Base-by-base conservation (phyloP, 1,140 invertebrate genomes). In the Teleopsis dalmanni region DNA sequence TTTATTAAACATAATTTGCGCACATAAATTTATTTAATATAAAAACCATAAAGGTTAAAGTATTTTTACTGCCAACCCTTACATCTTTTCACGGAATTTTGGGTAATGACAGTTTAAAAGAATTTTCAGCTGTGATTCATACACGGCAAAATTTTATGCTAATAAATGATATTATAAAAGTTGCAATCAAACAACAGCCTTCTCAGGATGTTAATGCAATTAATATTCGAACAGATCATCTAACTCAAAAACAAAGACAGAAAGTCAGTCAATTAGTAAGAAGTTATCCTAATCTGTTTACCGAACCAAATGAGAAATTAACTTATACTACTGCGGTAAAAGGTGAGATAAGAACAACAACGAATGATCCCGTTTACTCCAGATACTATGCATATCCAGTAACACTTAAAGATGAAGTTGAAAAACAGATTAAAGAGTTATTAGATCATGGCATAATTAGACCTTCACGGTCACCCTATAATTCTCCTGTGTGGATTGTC, bases 391-490 rank as follows among this genome's bases (percentile, higher is more conserved):
- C 54, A 26, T 57, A 60, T 38, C 56, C 57, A 0, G 44, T 52
- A 26, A 18, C 51, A 10, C 46, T 57, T 14, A 54, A 55, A 48
- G 6, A 41, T n/a, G 58, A 59, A 54, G 47, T 65, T 13, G 43
- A 58, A 16, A 48, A 49, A 10, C 58, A 66, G 51, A 58, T 65
- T 4, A 34, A 57, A 49, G 55, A 60, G 51, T 29, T 64, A 14
- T 22, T 62, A 7, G 31, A 57, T n/a, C 44, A 63, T 22, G 48
- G 54, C 18, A 58, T 70, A 16, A 60, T 63, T 8, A 50, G 55
- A 58, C 52, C 27, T 62, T 19, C 23, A 62, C n/a, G n/a, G 10
- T 35, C 56, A 16, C 45, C 59, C 22, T 41, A 52, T 22, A 25
- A 62, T 62, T n/a, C 47, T 3, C 50, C 57, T 4, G 41, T 56